Percentiles rank a stretch among this genome's conserved stretches.
Evolutionary conservation across 1,140 invertebrate species (phyloP).

Genomic region (Pseudomyrmex gracilis): DNA sequence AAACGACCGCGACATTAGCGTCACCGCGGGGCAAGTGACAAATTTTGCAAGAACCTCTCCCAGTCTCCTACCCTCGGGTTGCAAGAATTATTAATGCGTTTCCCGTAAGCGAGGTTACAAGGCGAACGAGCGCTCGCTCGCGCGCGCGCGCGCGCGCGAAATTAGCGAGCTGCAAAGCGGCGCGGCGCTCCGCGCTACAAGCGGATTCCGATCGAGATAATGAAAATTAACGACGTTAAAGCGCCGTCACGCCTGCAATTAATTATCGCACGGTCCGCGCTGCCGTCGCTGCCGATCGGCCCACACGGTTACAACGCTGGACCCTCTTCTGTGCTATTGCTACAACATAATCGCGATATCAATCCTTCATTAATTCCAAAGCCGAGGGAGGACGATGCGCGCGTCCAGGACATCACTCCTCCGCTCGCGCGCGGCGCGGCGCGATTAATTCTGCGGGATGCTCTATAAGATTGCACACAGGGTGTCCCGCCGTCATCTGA

Average conservation of each 20-base stretch:
- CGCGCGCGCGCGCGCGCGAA: slow-evolving; percentile 63
- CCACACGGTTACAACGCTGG: slow-evolving; percentile 37
- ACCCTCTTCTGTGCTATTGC: slow-evolving; percentile 39
- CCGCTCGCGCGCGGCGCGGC: not conserved
- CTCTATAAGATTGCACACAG: slow-evolving; percentile 57
- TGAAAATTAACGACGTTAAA: slow-evolving; percentile 75
- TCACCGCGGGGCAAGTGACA: slow-evolving; percentile 59
- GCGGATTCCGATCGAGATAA: slow-evolving; percentile 74
- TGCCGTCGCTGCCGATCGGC: slow-evolving; percentile 60
- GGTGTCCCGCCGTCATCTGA: slow-evolving; percentile 44
- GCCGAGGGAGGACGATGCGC: slow-evolving; percentile 55
- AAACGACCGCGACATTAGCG: slow-evolving; percentile 53
- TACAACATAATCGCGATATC: slow-evolving; percentile 71
- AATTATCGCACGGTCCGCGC: slow-evolving; percentile 68
- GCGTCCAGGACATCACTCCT: slow-evolving; percentile 42
- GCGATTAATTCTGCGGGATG: slow-evolving; percentile 62
- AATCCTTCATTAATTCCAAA: slow-evolving; percentile 71
- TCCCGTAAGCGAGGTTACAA: slow-evolving; percentile 41
- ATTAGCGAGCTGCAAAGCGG: slow-evolving; percentile 68
- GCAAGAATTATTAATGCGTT: slow-evolving; percentile 70
- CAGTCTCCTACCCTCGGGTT: too few relatives aligned
- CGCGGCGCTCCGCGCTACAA: slow-evolving; percentile 58
- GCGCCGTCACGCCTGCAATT: slow-evolving; percentile 72
- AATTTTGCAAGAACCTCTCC: slow-evolving; percentile 66
- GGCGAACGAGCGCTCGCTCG: slow-evolving; percentile 37